phyloP scores from a whole-genome alignment of 2,113 vertebrate species.

The Bubo bubo region DNA sequence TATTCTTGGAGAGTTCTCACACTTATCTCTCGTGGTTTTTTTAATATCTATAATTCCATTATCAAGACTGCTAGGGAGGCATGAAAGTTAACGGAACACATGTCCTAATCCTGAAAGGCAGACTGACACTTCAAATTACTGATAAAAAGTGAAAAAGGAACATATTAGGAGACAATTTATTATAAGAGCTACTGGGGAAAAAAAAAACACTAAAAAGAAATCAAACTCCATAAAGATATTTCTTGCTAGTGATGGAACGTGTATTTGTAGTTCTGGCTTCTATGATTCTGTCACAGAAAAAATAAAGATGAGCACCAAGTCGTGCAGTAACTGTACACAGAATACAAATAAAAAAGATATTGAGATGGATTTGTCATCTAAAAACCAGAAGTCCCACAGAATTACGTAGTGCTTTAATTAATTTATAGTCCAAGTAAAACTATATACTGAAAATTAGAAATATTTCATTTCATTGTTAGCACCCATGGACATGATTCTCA shows the following conservation, averaged over 20 bases:
- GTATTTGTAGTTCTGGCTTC: not conserved
- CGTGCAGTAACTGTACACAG: not conserved
- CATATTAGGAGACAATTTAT: not conserved
- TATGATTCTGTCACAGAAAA: not conserved
- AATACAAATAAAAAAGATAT: not conserved
- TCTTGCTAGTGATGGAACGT: not conserved
- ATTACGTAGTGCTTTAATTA: not conserved
- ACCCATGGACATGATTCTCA: not conserved
- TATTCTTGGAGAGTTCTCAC: not conserved
- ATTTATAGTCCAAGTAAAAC: not conserved
- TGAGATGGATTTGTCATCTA: not conserved
- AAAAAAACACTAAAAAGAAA: not conserved
- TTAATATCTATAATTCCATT: not conserved
- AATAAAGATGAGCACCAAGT: not conserved
- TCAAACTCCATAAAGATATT: not conserved
- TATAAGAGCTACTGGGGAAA: not conserved
- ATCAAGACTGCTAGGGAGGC: not conserved
- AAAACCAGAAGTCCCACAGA: not conserved
- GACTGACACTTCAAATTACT: not conserved
- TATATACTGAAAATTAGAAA: not conserved
- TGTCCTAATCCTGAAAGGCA: not conserved
- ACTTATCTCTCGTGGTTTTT: not conserved
- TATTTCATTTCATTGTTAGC: not conserved
- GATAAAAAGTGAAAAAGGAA: not conserved
- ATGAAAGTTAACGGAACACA: not conserved